These are phyloP conservation scores for Zonitis immaculata DNA, from an alignment of 2,888 invertebrate species.

Conservation along the genomic window DNA sequence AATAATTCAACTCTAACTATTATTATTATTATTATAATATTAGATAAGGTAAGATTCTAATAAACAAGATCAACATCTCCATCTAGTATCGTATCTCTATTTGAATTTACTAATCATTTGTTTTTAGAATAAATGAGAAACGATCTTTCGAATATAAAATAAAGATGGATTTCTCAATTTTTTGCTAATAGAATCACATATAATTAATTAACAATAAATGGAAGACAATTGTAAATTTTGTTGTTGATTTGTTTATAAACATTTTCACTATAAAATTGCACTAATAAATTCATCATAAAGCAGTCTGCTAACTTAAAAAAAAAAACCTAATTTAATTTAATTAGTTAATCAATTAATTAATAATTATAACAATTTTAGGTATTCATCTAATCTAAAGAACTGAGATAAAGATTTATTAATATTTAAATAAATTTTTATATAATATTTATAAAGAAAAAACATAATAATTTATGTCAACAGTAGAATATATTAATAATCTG, in stretches of 20 bases:
- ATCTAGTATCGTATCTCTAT: too few relatives aligned
- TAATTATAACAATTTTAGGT: constrained; percentile 18
- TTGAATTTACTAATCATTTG: too few relatives aligned
- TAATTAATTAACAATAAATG: constrained; percentile 15
- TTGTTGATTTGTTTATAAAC: constrained; percentile 16
- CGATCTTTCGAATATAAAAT: too few relatives aligned
- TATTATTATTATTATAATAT: too few relatives aligned
- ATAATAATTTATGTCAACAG: constrained; percentile 33
- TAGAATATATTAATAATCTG: constrained; percentile 38
- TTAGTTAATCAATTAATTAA: constrained; percentile 3
- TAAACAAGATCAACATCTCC: too few relatives aligned
- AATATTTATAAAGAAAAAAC: constrained; percentile 13
- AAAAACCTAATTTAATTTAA: constrained; percentile 15
- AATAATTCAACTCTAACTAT: too few relatives aligned
- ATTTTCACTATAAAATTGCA: constrained; percentile 10
- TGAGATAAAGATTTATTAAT: constrained; percentile 10
- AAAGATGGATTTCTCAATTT: too few relatives aligned
- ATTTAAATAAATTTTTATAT: constrained; percentile 17
- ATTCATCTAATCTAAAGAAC: constrained; percentile 20
- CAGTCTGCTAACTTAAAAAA: constrained; percentile 23
- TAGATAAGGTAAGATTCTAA: too few relatives aligned
- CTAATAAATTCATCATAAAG: constrained; percentile 17
- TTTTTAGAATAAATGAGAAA: too few relatives aligned
- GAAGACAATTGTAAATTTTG: constrained; percentile 35
- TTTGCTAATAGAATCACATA: not conserved